Evolutionary conservation across 35 echinoderm and acorn worm genomes (phyloP).

Genomic region (Nesometra sesokonis): DNA sequence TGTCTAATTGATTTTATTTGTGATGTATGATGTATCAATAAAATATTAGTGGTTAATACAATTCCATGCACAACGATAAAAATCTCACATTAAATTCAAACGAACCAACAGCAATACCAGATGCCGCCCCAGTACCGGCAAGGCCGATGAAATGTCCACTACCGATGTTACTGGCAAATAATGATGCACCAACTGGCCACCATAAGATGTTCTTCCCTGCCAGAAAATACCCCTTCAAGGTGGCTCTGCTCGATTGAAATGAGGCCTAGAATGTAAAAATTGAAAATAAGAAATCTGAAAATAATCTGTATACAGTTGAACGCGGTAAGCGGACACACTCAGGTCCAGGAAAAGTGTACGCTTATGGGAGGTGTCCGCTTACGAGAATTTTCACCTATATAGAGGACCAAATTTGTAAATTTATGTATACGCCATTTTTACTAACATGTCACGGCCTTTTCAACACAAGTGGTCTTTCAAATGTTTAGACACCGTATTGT

Average conservation of each 20-base stretch:
- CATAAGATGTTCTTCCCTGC: conserved; percentile 2
- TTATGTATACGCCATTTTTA: too few species aligned
- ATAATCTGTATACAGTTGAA: too few species aligned
- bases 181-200: conserved; percentile 65
- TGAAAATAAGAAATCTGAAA: neutral
- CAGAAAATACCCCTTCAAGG: conserved; percentile 4
- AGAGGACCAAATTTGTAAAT: too few species aligned
- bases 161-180: conserved; percentile 96
- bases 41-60: neutral
- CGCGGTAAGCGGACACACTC: too few species aligned
- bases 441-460: too few species aligned
- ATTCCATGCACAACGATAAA: neutral
- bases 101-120: conserved; percentile 73
- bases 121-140: conserved; percentile 78
- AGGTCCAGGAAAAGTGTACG: too few species aligned
- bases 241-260: neutral
- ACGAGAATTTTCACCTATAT: too few species aligned
- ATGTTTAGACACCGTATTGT: too few species aligned
- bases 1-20: neutral
- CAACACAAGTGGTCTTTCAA: too few species aligned
- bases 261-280: neutral
- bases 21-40: neutral
- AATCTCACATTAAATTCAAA: conserved; percentile 79
- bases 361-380: too few species aligned
- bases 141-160: conserved; percentile 92